These are phyloP conservation scores for Drosophila sulfurigaster DNA, from an alignment of 1,140 invertebrate species.

Conservation along the genomic window DNA sequence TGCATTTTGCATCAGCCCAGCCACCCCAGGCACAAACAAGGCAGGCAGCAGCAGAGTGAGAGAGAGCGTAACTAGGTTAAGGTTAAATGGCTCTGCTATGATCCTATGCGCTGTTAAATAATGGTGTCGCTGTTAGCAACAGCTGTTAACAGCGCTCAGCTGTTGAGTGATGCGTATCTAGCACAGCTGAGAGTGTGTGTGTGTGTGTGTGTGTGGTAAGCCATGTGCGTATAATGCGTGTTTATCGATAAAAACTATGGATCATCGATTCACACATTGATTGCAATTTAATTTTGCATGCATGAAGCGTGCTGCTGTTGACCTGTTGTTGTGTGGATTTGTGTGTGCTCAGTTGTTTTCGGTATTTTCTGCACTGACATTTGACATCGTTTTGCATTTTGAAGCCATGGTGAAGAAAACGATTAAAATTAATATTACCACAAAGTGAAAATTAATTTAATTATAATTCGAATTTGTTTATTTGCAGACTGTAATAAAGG, in stretches of 20 bases:
- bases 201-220: neutral
- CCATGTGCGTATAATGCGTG: slow-evolving; percentile 15
- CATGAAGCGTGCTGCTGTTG: slow-evolving; percentile 21
- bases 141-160: slow-evolving; percentile 30
- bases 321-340: slow-evolving; percentile 27
- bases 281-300: slow-evolving; percentile 21
- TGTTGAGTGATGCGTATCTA: slow-evolving; percentile 14
- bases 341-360: no score
- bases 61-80: slow-evolving; percentile 33
- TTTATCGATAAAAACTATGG: slow-evolving; percentile 33
- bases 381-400: slow-evolving; percentile 11
- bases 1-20: slow-evolving; percentile 17
- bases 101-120: slow-evolving; percentile 38
- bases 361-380: slow-evolving; percentile 15
- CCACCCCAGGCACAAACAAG: slow-evolving; percentile 19
- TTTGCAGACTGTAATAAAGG: slow-evolving; percentile 74
- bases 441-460: neutral
- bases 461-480: neutral
- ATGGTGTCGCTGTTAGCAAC: slow-evolving; percentile 36
- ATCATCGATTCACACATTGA: slow-evolving; percentile 42
- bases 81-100: slow-evolving; percentile 29
- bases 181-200: neutral
- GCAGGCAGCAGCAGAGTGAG: neutral
- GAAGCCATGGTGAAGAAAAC: no score
- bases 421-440: neutral